Conservation (phyloP, 2,888 invertebrate genomes). For the Netelia melanura region DNA sequence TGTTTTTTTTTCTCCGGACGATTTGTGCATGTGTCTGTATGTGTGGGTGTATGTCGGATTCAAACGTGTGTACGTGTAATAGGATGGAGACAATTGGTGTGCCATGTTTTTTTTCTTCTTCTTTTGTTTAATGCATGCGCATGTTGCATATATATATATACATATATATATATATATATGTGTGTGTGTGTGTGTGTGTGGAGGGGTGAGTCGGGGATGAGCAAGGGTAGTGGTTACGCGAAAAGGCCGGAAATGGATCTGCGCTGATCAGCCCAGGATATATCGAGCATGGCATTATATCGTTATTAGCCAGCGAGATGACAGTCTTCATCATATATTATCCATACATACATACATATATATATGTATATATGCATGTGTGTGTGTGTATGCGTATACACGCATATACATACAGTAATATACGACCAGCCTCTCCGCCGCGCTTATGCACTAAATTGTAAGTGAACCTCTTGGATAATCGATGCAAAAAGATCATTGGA, state of each 20-base stretch:
- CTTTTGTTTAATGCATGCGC: constrained; percentile 1
- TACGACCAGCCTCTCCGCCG: constrained; percentile 55
- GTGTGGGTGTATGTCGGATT: constrained; percentile 38
- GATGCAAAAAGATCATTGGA: constrained; percentile 65
- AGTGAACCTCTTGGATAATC: constrained; percentile 64
- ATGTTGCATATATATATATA: constrained; percentile 25
- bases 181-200: constrained; percentile 32
- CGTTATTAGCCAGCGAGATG: constrained; percentile 54
- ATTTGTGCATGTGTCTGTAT: constrained; percentile 57
- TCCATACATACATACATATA: constrained; percentile 21
- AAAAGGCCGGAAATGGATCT: constrained; percentile 68
- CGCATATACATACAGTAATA: constrained; percentile 10
- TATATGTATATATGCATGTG: constrained; percentile 6
- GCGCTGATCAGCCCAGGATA: constrained; percentile 57
- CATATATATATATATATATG: constrained; percentile 27
- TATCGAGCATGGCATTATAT: constrained; percentile 57
- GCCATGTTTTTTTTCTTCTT: constrained; percentile 9
- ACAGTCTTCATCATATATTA: constrained; percentile 61
- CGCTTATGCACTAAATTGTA: constrained; percentile 56
- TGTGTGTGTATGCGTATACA: background rate
- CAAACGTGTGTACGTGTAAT: constrained; percentile 41
- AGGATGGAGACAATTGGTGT: constrained; percentile 16
- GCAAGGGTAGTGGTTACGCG: constrained; percentile 62
- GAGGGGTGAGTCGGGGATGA: constrained; percentile 43
- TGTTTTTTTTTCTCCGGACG: constrained; percentile 37